Percentiles rank a stretch among this genome's conserved stretches.
phyloP scores from a whole-genome alignment of 2,797 vertebrate species.

The Gastrophryne carolinensis region DNA sequence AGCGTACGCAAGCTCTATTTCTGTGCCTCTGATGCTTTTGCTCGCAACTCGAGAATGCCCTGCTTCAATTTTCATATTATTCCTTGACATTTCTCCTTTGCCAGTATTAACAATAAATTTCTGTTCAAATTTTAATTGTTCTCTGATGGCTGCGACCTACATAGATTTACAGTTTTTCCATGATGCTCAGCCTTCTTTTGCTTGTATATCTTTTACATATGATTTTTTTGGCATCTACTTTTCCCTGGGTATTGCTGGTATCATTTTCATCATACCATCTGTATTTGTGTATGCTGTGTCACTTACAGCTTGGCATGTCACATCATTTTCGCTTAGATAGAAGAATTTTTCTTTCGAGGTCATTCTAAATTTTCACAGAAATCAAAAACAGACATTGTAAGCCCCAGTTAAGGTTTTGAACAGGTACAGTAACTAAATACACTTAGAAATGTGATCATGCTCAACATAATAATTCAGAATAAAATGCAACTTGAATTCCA shows the following conservation, averaged over 20 bases:
- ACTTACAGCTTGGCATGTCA: neutral
- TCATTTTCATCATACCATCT: neutral
- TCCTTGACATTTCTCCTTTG: conserved; percentile 6
- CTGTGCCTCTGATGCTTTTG: conserved; percentile 63
- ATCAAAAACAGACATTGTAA: neutral
- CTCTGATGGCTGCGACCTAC: conserved; percentile 36
- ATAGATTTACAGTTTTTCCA: neutral
- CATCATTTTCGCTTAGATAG: neutral
- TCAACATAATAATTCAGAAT: no score
- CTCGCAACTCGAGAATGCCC: conserved; percentile 55
- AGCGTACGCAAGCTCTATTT: conserved; percentile 66
- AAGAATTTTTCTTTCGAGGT: neutral
- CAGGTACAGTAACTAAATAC: no score
- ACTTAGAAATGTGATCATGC: no score
- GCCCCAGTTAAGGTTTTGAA: no score
- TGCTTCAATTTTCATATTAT: neutral
- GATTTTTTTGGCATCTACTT: neutral
- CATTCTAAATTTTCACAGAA: neutral
- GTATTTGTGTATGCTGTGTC: neutral
- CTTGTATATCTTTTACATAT: neutral
- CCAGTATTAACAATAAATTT: conserved; percentile 41
- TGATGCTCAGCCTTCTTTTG: neutral
- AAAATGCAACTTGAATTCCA: no score
- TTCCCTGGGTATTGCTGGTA: neutral
- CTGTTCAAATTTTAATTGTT: conserved; percentile 53